Evolutionary conservation across 2,797 vertebrate species (phyloP), one percentile per base, ranked within the genome.

Genomic region (Meda fulgida): DNA sequence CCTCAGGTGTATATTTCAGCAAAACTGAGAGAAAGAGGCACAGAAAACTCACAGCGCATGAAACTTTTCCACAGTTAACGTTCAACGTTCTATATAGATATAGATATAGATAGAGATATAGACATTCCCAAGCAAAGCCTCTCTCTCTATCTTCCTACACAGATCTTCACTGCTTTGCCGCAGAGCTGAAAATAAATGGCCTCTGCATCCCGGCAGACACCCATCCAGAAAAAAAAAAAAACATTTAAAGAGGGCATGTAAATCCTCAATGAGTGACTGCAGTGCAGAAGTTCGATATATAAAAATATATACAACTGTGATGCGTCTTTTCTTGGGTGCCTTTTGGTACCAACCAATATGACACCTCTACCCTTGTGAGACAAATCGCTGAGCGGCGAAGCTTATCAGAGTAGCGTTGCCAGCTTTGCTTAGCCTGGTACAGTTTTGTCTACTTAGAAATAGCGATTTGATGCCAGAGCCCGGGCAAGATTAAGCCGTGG

Each of bases 401-500:
- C 86, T 88, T 65, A 87, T 85, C 83, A 86, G 80, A 80, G 83
- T 81, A 69, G 88, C 63, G 43, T 82, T 63, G 58, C n/a, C 87
- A 78, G 77, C 86, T 84, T 80, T 14, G 75, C 83, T 83, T 66
- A 89, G 79, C 85, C n/a, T 70, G 67, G 51, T 79, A 78, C 63
- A 78, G 73, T 90, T 87, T 26, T 86, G 86, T 87, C 87, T 88
- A 80, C 79, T 86, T 60, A 71, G 85, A 89, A 89, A 87, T 71
- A 38, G 80, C 73, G 84, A 87, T 92, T 93, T 89, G 85, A 23
- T 58, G 34, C 65, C 77, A 88, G 85, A 89, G 82, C 85, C 65
- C 0, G 51, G 70, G 71, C 18, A 7, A 90, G 92, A 93, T 92
- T 90, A 92, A 92, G 91, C 88, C 43, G 53, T 86, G 86, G 88